Evolutionary conservation across 1,140 invertebrate genomes (phyloP).

Genomic region (Plutomurus gul): DNA sequence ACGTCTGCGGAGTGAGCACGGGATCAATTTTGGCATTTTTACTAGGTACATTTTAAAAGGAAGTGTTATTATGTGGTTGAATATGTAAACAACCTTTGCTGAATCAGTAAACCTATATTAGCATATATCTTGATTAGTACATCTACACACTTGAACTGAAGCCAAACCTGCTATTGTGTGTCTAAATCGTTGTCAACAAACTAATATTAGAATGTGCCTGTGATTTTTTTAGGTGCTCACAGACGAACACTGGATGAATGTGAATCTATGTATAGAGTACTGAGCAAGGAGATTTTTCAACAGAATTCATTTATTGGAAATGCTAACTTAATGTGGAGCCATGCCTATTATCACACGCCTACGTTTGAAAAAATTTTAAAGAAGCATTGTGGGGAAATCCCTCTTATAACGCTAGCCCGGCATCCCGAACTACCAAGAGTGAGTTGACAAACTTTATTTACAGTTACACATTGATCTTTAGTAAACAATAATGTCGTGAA

Average conservation of each 20-base stretch:
- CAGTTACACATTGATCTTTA: neutral
- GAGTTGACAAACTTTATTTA: constrained; percentile 36
- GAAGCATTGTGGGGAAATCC: constrained; percentile 69
- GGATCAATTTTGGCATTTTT: constrained; percentile 76
- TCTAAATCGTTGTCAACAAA: neutral
- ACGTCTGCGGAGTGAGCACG: constrained; percentile 84
- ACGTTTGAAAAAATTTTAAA: constrained; percentile 82
- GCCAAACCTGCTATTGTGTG: neutral
- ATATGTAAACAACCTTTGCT: constrained; percentile 12
- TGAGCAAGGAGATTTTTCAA: constrained; percentile 73
- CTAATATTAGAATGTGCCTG: no score
- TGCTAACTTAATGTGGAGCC: constrained; percentile 78
- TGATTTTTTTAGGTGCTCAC: constrained; percentile 62
- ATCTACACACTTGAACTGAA: neutral
- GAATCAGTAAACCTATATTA: no score
- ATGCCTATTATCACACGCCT: constrained; percentile 87
- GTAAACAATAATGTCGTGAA: neutral
- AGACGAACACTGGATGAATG: constrained; percentile 67
- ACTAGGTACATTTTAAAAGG: constrained; percentile 61
- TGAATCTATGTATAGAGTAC: constrained; percentile 69
- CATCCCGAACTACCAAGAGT: constrained; percentile 69
- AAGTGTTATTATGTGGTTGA: constrained; percentile 33
- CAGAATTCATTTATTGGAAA: constrained; percentile 74
- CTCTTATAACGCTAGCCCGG: constrained; percentile 69
- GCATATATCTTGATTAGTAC: no score